phyloP scores from a whole-genome alignment of 2,797 vertebrate genomes.

The Bucorvus abyssinicus region DNA sequence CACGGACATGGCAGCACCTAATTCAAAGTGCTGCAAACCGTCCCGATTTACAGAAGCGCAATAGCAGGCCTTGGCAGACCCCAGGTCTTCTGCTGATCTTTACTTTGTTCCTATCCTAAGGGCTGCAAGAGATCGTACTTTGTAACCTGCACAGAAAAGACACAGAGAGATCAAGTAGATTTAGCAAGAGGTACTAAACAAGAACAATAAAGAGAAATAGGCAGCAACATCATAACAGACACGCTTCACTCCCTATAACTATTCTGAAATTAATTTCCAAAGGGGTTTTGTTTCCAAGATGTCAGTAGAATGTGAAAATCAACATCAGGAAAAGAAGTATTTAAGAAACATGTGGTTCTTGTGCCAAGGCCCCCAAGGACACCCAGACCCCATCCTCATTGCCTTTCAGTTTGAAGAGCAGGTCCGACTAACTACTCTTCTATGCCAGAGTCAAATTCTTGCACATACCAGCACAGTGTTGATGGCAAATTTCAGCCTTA shows the following conservation, averaged over 20 bases:
- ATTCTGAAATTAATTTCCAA: not conserved
- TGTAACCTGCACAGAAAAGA: conserved; percentile 73
- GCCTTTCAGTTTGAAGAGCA: not conserved
- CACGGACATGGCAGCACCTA: conserved; percentile 24
- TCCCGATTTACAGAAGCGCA: conserved; percentile 56
- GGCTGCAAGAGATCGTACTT: conserved; percentile 62
- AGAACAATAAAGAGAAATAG: not conserved
- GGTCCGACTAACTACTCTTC: not conserved
- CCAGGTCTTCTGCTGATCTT: conserved; percentile 67
- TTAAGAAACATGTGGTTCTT: not conserved
- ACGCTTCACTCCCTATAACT: not conserved
- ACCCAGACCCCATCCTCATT: not conserved
- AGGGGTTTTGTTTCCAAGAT: not conserved
- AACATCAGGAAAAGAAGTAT: not conserved
- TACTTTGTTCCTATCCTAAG: conserved; percentile 64
- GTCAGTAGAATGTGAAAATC: not conserved
- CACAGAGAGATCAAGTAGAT: conserved; percentile 60
- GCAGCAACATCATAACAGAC: not conserved
- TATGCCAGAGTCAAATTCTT: not conserved
- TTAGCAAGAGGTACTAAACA: conserved; percentile 36
- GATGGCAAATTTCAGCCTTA: not conserved
- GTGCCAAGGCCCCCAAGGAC: not conserved
- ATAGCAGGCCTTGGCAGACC: conserved; percentile 60
- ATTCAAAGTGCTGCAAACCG: conserved; percentile 43
- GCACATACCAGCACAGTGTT: not conserved